Evolutionary conservation across 2,113 vertebrate genomes (phyloP), one percentile per base, ranked within the genome.

Genomic region (Myrmophylax atrothorax): DNA sequence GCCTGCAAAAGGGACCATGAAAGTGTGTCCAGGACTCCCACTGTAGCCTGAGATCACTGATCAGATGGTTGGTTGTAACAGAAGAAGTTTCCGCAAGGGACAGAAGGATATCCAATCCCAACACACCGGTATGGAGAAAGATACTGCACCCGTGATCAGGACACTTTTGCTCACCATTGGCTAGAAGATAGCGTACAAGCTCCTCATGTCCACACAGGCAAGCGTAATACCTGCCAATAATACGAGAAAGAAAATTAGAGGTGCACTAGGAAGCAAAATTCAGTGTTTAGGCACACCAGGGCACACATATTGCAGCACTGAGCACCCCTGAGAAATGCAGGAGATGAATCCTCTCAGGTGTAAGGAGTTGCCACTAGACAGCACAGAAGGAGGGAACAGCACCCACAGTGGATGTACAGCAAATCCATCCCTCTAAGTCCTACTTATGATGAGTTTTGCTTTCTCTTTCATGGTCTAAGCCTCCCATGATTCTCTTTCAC

Each of bases 201-300:
- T 99, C 99, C 89, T 99, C 99, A 1, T 99, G 99, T 73, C 99
- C 99, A 95, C 99, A 99, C 40, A 99, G 98, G 94, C 99, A 99
- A 29, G 99, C 99, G 1, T 99, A 99, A 97, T 99, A 99, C 93
- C 99, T 99, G 89, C 42, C 26, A 94, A 67, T 8, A 84, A 87
- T 0, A 6, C 82, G 26, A 94, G 9, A 79, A 90, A 67, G 44
- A 63, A 64, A 90, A 50, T 74, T 16, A 95, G 26, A 72, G 75
- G 72, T 16, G 46, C 9, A 73, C 10, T 1, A 77, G 35, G 50
- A 89, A 85, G 50, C 11, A 82, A 86, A 93, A 84, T 40, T 56
- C 67, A 58, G 19, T 17, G 14, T 73, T 80, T 29, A 44, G 62
- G 58, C 50, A 67, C 31, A 75, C 15, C 42, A 83, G 4, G 18